Base-by-base conservation (phyloP, 2,797 vertebrate species). In the Aeoliscus strigatus region DNA sequence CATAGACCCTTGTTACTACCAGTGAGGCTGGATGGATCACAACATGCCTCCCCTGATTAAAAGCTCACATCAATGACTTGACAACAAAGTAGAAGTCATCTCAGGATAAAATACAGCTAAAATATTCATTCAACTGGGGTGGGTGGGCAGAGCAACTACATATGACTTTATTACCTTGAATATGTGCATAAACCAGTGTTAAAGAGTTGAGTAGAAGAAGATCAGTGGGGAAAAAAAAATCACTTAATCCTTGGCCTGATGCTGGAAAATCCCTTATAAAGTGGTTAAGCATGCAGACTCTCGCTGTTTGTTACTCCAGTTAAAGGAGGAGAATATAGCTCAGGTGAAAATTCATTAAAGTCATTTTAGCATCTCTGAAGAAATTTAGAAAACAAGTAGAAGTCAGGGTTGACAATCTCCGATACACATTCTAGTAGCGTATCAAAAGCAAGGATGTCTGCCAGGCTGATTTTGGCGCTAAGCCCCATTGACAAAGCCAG, bases 401-500 rank as follows among this genome's bases (percentile, higher is more conserved):
- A 63, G 48, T 40, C 46, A 45, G 43, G 51, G 52, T 59, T 63
- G 64, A 65, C 61, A 53, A 63, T 63, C 52, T 61, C 38, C 60
- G 15, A 62, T 59, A 57, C 35, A 43, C 39, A 52, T 27, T 56
- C 27, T 6, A 39, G 53, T 16, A 60, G 67, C 52, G 18, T 46
- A 56, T 44, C 17, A 27, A 77, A 66, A 66, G 65, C 41, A 17
- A 38, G 37, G 27, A 56, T 27, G 39, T 57, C 59, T 70, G 74
- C 72, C 70, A 75, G 75, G 64, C 63, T 53, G 63, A 56, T 74
- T 62, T 43, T 73, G 72, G 72, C 47, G 32, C 53, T 40, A 77
- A 73, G 68, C 70, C 52, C 61, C 54, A 47, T 49, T 70, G 72
- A 75, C 56, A 78, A 75, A 80, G 70, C 59, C 75, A 72, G 70